Base-by-base conservation (phyloP, 2,113 vertebrate species). In the Globicephala melas region DNA sequence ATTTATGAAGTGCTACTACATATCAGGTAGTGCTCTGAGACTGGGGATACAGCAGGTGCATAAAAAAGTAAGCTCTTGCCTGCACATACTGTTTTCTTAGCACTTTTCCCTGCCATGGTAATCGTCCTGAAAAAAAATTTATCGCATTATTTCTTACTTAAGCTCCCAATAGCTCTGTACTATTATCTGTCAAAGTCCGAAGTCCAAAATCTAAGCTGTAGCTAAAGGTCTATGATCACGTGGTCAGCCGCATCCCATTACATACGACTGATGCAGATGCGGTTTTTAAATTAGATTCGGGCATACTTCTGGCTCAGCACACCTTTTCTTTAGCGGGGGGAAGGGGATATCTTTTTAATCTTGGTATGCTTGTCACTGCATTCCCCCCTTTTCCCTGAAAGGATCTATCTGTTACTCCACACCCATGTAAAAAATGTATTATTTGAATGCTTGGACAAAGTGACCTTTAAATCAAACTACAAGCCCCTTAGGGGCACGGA, bases 321-420 rank as follows among this genome's bases (percentile, higher is more conserved):
- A 3, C 50, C 62, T 18, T 23, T 41, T 20, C 31, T 36, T 53
- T 17, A 0, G 3, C 4, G 0, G 36, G 47, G 28, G 1, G 13
- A 1, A 11, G 26, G 31, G 9, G 3, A 11, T 3, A 1, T 33
- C 8, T 26, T 94, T n/a, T n/a, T 33, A n/a, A 12, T 50, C 50
- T 41, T 14, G 18, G 26, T 38, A 14, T 77, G 63, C 15, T n/a
- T 38, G 15, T 80, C 55, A 36, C 5, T 63, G 9, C 18, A 5
- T 5, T 21, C 25, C 41, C 33, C 21, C 63, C 8, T 33, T 44
- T 20, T 41, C 14, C 2, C 4, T 9, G 17, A 82, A 68, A 83
- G n/a, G 63, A 18, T 60, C 44, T 65, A 3, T 20, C 25, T 50
- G 84, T 31, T 58, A 58, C 26, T 58, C 47, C 4, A 76, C 5